A percentile compares a stretch with the other conserved stretches of the same genome.
phyloP scores from a whole-genome alignment of 2,888 invertebrate genomes.

The Spodoptera exigua region DNA sequence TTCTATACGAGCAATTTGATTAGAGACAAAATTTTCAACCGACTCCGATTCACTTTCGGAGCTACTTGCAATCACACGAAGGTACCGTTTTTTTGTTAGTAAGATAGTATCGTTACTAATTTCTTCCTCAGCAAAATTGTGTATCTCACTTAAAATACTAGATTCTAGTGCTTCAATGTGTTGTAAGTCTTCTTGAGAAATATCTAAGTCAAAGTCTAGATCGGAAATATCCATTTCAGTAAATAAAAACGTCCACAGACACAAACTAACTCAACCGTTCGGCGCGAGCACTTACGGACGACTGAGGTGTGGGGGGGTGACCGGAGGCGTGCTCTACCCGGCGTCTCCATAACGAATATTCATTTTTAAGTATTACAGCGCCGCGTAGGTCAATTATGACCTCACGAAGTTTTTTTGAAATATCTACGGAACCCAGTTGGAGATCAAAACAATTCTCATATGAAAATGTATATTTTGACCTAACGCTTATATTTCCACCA shows the following conservation, averaged over 20 bases:
- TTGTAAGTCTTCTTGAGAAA: conserved; percentile 31
- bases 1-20: no score
- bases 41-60: no score
- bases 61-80: no score
- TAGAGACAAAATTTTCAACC: no score
- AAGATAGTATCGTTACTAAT: conserved; percentile 15
- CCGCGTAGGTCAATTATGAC: conserved; percentile 33
- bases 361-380: conserved; percentile 25
- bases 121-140: conserved; percentile 13
- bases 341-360: conserved; percentile 20
- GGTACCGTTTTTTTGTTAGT: conserved; percentile 22
- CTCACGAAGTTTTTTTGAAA: conserved; percentile 32
- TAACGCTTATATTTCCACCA: no score
- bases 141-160: conserved; percentile 27
- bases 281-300: conserved; percentile 23
- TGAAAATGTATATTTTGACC: conserved; percentile 3
- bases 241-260: conserved; percentile 10
- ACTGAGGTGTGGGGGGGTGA: conserved; percentile 23
- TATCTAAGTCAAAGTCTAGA: conserved; percentile 30
- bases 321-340: conserved; percentile 30
- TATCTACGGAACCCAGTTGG: conserved; percentile 12
- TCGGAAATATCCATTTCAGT: conserved; percentile 26
- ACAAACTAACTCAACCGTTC: conserved; percentile 24
- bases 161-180: conserved; percentile 25
- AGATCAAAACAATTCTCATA: conserved; percentile 23